These are phyloP conservation scores for Thymelicus lineola DNA, from an alignment of 2,888 invertebrate species.

Conservation along the genomic window DNA sequence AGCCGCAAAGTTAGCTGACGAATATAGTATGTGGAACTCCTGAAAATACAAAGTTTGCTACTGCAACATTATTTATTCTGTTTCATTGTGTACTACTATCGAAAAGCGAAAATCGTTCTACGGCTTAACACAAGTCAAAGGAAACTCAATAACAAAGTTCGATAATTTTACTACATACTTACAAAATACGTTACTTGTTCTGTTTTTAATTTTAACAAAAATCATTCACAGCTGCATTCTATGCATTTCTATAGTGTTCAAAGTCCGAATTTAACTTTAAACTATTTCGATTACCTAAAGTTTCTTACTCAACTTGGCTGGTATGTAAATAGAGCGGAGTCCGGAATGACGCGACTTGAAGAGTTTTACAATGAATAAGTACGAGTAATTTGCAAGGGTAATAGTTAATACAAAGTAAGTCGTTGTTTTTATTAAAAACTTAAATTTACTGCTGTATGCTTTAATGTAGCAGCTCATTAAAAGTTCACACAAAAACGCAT, in stretches of 20 bases:
- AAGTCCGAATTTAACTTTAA: neutral
- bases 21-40: too few relatives aligned
- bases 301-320: neutral
- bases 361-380: slow-evolving; percentile 1
- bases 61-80: too few relatives aligned
- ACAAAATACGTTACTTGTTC: neutral
- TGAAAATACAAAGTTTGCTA: too few relatives aligned
- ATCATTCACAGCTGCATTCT: neutral
- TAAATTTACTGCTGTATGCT: too few relatives aligned
- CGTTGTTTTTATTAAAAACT: too few relatives aligned
- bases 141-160: neutral
- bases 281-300: slow-evolving; percentile 5
- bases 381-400: slow-evolving; percentile 1
- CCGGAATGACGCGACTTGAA: neutral
- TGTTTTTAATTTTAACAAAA: neutral
- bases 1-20: too few relatives aligned
- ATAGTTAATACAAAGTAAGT: too few relatives aligned
- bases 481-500: too few relatives aligned
- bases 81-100: too few relatives aligned
- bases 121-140: too few relatives aligned
- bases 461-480: too few relatives aligned
- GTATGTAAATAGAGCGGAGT: slow-evolving; percentile 3
- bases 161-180: neutral
- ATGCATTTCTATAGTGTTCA: neutral
- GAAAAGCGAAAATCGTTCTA: too few relatives aligned